phyloP scores from a whole-genome alignment of 2,888 invertebrate genomes.

The Nebria salina region DNA sequence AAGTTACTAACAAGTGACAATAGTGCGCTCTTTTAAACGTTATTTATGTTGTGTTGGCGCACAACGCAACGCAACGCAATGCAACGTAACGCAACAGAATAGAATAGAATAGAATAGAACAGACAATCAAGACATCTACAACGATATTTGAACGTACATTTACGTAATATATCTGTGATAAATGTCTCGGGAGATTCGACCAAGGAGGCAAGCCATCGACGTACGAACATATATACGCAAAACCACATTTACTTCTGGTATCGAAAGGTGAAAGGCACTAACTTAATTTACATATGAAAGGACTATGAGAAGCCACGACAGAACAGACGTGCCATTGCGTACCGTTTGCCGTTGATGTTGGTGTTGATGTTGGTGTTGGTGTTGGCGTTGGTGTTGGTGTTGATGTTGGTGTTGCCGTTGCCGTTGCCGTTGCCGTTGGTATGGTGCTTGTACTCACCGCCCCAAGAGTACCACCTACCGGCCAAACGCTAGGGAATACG shows the following conservation, averaged over 20 bases:
- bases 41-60: background rate
- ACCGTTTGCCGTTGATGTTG: background rate
- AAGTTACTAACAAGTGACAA: too few species aligned
- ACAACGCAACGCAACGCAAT: background rate
- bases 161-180: constrained; percentile 26
- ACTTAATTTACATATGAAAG: constrained; percentile 62
- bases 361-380: background rate
- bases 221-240: background rate
- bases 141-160: constrained; percentile 32
- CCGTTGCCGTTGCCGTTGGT: too few species aligned
- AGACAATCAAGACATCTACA: constrained; percentile 22
- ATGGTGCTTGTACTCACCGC: too few species aligned
- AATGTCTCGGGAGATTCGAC: constrained; percentile 31
- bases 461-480: background rate
- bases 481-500: background rate
- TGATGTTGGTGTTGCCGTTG: too few species aligned
- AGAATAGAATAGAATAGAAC: background rate
- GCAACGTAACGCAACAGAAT: background rate
- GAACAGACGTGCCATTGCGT: constrained; percentile 21
- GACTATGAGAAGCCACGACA: constrained; percentile 33
- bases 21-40: background rate
- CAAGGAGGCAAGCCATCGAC: background rate
- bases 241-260: constrained; percentile 47
- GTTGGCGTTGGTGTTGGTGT: background rate
- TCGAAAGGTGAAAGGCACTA: constrained; percentile 59